Evolutionary conservation across 1,140 invertebrate species (phyloP), one percentile per base, ranked within the genome.

Genomic region (Drosophila pallidifrons): DNA sequence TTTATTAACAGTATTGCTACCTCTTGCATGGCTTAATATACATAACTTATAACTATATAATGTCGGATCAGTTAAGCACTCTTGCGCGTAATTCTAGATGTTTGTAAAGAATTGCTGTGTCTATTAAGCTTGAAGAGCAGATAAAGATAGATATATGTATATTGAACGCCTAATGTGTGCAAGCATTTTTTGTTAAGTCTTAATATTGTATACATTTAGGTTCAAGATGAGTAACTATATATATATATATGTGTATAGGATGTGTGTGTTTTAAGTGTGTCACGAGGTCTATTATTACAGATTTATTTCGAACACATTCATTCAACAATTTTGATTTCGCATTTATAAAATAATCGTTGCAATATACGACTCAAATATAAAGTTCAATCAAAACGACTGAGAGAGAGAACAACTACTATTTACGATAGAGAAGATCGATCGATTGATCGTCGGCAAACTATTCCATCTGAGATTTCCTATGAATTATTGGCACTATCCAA

Each of bases 381-480:
- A 13, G 25, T 49, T 49, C 16, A 20, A 30, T 64, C 30, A 28
- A 43, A 64, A 64, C 16, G 13, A 64, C 54, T 43, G n/a, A 66
- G 13, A 64, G 45, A 32, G 8, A 66, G 54, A 58, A 52, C 61
- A 72, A 66, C 43, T 71, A 25, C 20, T 46, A 52, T 68, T 60
- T 25, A 51, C n/a, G 63, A 52, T 46, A 47, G 25, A 47, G 25
- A 69, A 32, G 28, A 59, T 68, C 25, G 28, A 59, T 68, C 25
- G 57, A 35, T 54, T 25, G 20, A 25, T 25, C 20, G 3, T 25
- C 54, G 32, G 66, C 28, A 41, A 55, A 70, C 20, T 75, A 63
- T 63, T 70, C 72, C 66, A 58, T 70, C 72, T 75, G 72, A 75
- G 72, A 57, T 75, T 75, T 70, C 41, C 51, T 38, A 63, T 75